Evolutionary conservation across 2,888 invertebrate species (phyloP).

Genomic region (Cremastinae sp.): DNA sequence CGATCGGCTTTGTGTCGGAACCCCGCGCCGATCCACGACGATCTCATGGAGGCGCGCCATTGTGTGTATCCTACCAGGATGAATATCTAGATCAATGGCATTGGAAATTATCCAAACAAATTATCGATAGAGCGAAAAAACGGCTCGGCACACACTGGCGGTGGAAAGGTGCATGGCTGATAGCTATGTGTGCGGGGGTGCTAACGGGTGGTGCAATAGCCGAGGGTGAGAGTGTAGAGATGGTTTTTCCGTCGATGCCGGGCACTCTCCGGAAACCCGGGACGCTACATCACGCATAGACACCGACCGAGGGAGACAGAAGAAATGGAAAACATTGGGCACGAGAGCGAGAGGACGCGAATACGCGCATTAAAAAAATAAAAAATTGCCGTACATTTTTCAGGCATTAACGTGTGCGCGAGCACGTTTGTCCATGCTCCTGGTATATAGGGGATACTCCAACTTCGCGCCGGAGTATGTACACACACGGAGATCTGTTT

Average conservation of each 20-base stretch:
- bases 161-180: constrained; percentile 30
- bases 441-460: constrained; percentile 31
- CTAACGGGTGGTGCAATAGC: constrained; percentile 17
- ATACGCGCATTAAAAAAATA: constrained; percentile 78
- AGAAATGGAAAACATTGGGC: constrained; percentile 43
- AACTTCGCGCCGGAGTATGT: constrained; percentile 29
- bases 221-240: constrained; percentile 24
- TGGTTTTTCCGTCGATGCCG: constrained; percentile 55
- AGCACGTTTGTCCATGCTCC: constrained; percentile 45
- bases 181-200: constrained; percentile 17
- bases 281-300: constrained; percentile 78
- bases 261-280: constrained; percentile 68
- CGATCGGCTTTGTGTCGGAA: constrained; percentile 56
- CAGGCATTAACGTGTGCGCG: constrained; percentile 77
- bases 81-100: constrained; percentile 80
- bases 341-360: constrained; percentile 25
- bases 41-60: constrained; percentile 67
- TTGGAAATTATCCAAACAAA: constrained; percentile 81
- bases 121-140: constrained; percentile 77
- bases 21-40: constrained; percentile 60
- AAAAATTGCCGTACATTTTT: constrained; percentile 81
- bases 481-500: constrained; percentile 9
- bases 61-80: constrained; percentile 78
- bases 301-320: constrained; percentile 60
- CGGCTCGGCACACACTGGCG: constrained; percentile 20